phyloP scores from a whole-genome alignment of 1,140 invertebrate species.

The Venustaconcha ellipsiformis region DNA sequence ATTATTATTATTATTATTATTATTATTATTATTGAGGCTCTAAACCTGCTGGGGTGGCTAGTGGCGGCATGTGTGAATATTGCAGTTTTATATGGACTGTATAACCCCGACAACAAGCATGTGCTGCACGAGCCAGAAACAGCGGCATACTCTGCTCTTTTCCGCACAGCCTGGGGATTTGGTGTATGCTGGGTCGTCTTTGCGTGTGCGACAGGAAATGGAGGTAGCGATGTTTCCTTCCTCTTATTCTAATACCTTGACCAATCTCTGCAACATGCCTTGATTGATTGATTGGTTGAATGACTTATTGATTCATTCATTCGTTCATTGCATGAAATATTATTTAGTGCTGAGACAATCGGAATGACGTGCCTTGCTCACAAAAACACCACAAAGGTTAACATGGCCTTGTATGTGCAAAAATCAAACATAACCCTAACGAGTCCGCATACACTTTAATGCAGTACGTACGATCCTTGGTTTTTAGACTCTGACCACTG shows the following conservation, averaged over 20 bases:
- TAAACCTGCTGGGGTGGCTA: slow-evolving; percentile 33
- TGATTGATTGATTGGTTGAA: no score
- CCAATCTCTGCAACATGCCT: neutral
- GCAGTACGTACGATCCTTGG: no score
- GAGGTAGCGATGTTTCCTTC: slow-evolving; percentile 30
- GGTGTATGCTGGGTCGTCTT: slow-evolving; percentile 69
- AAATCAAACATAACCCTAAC: no score
- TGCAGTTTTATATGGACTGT: slow-evolving; percentile 46
- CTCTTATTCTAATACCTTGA: no score
- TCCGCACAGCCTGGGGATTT: slow-evolving; percentile 62
- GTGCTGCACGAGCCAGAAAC: slow-evolving; percentile 23
- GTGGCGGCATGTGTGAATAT: slow-evolving; percentile 32
- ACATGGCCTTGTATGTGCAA: no score
- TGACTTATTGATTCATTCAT: no score
- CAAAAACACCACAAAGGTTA: no score
- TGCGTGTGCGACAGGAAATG: slow-evolving; percentile 60
- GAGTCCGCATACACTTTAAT: no score
- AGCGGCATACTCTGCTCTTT: slow-evolving; percentile 58
- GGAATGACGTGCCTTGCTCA: no score
- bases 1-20: neutral
- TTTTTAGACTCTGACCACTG: no score
- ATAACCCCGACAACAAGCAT: slow-evolving; percentile 9
- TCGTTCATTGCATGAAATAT: no score
- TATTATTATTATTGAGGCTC: slow-evolving; percentile 20
- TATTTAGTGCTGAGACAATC: no score